phyloP scores from a whole-genome alignment of 2,113 vertebrate species.

The Cyanistes caeruleus region DNA sequence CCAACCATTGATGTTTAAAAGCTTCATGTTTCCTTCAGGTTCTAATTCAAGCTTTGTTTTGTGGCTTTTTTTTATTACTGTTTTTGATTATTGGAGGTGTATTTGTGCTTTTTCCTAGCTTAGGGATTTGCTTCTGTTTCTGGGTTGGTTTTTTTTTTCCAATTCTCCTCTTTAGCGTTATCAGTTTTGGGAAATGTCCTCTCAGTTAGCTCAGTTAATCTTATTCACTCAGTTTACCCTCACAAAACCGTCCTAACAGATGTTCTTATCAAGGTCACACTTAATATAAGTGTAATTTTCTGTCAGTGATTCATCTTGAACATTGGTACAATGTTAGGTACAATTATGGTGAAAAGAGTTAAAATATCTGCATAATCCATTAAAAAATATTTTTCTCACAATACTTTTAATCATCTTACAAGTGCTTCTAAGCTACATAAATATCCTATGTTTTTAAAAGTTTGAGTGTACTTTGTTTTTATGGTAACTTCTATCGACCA shows the following conservation, averaged over 20 bases:
- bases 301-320: background rate
- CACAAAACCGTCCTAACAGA: background rate
- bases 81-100: background rate
- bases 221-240: background rate
- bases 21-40: background rate
- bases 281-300: background rate
- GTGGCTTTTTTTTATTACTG: background rate
- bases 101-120: background rate
- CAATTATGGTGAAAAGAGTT: background rate
- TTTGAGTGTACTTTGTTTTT: background rate
- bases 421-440: background rate
- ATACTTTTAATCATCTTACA: background rate
- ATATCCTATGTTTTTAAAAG: background rate
- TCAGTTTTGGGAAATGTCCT: background rate
- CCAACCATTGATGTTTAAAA: background rate
- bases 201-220: background rate
- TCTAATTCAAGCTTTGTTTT: background rate
- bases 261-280: accelerated
- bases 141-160: background rate
- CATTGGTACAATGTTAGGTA: background rate
- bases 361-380: background rate
- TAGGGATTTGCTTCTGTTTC: background rate
- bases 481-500: background rate
- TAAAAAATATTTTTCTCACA: background rate
- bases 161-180: background rate